These are phyloP conservation scores for Drosophila sp. DNA, from an alignment of 1,140 invertebrate species.

Conservation along the genomic window DNA sequence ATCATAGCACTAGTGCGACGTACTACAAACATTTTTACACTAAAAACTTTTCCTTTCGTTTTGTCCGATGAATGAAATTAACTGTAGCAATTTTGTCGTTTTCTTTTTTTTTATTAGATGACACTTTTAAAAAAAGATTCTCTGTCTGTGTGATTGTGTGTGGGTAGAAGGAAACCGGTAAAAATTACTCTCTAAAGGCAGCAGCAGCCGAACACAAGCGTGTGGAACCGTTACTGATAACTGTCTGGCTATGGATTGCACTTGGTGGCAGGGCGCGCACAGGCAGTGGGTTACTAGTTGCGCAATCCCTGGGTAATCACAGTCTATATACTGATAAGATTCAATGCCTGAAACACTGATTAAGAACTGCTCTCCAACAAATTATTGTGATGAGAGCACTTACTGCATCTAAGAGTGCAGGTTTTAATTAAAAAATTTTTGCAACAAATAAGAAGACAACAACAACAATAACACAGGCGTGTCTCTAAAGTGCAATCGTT, in stretches of 20 bases:
- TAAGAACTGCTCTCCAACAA: slow-evolving; percentile 22
- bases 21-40: slow-evolving; percentile 59
- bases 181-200: slow-evolving; percentile 4
- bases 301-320: slow-evolving; percentile 7
- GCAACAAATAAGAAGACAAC: slow-evolving; percentile 3
- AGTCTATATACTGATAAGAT: slow-evolving; percentile 24
- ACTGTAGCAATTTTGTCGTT: slow-evolving; percentile 20
- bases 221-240: slow-evolving; percentile 13
- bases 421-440: slow-evolving; percentile 37
- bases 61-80: slow-evolving; percentile 40
- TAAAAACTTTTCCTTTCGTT: slow-evolving; percentile 17
- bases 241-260: background rate
- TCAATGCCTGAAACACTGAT: slow-evolving; percentile 27
- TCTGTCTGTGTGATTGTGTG: too few relatives aligned
- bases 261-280: background rate
- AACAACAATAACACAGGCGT: slow-evolving; percentile 20
- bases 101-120: background rate
- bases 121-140: slow-evolving; percentile 8
- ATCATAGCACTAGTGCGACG: slow-evolving; percentile 51
- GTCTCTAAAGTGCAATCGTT: slow-evolving; percentile 54
- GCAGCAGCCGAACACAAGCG: background rate
- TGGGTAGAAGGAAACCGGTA: background rate
- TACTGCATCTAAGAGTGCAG: slow-evolving; percentile 10
- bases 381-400: slow-evolving; percentile 2
- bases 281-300: slow-evolving; percentile 5